phyloP scores from a whole-genome alignment of 2,113 vertebrate species.

The Notothenia coriiceps region DNA sequence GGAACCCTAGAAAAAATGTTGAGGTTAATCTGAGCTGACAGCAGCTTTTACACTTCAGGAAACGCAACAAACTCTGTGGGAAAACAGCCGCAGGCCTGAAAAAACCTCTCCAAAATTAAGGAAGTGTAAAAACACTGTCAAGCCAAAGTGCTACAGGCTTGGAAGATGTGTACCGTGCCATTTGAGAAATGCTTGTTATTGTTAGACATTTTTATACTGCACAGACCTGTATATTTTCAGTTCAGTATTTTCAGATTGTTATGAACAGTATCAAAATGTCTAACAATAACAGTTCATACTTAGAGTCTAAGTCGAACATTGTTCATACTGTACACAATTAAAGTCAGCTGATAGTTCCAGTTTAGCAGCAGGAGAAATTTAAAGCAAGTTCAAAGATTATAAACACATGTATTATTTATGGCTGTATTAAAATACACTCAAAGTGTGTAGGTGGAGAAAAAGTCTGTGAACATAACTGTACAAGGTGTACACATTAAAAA shows the following conservation, averaged over 20 bases:
- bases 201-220: background rate
- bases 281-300: background rate
- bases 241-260: too few relatives aligned
- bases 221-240: too few relatives aligned
- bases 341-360: background rate
- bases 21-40: constrained; percentile 17
- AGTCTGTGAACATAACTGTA: too few relatives aligned
- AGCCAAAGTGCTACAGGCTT: constrained; percentile 13
- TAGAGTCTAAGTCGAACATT: background rate
- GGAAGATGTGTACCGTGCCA: background rate
- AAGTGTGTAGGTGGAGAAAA: too few relatives aligned
- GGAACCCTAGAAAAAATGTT: constrained; percentile 11
- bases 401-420: too few relatives aligned
- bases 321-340: background rate
- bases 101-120: constrained; percentile 17
- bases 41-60: constrained; percentile 37
- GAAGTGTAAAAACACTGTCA: constrained; percentile 39
- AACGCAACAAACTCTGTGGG: constrained; percentile 5
- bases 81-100: constrained; percentile 24
- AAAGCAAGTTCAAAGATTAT: too few relatives aligned
- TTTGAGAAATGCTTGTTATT: background rate
- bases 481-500: too few relatives aligned
- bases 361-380: too few relatives aligned
- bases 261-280: too few relatives aligned
- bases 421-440: too few relatives aligned